Evolutionary conservation across 2,113 vertebrate species (phyloP).

Genomic region (Oophaga pumilio): DNA sequence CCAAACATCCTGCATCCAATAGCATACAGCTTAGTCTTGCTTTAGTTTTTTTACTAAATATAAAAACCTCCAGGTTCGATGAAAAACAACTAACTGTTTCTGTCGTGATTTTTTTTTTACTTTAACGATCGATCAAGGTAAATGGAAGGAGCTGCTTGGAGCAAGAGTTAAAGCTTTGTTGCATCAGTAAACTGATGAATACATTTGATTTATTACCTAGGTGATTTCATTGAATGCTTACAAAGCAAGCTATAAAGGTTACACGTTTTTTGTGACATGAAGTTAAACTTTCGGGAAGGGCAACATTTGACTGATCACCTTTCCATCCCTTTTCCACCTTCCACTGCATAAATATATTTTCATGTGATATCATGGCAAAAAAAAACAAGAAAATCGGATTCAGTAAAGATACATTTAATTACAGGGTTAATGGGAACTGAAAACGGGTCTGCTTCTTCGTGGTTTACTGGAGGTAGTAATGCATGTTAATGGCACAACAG

Average conservation of each 20-base stretch:
- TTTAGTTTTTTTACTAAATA: no score
- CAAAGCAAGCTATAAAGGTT: conserved; percentile 21
- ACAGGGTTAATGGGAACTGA: conserved; percentile 19
- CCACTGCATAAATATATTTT: conserved; percentile 15
- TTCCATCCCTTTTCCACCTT: not conserved
- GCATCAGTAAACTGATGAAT: not conserved
- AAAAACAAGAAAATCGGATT: conserved; percentile 1
- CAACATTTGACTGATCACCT: conserved; percentile 8
- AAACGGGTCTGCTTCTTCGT: not conserved
- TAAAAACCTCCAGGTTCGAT: not conserved
- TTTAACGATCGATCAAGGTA: not conserved
- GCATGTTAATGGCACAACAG: conserved; percentile 25
- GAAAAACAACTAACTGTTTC: not conserved
- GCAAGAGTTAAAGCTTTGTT: not conserved
- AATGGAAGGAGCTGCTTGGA: not conserved
- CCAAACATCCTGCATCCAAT: no score
- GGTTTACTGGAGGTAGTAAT: conserved; percentile 29
- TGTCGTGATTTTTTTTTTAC: not conserved
- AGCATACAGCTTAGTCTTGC: no score
- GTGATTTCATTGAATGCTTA: conserved; percentile 32
- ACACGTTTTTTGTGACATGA: not conserved
- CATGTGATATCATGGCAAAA: not conserved
- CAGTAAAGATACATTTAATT: conserved; percentile 33
- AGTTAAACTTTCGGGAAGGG: conserved; percentile 7
- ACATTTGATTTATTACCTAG: conserved; percentile 14